A percentile compares a stretch with the other conserved stretches of the same genome.
These are phyloP conservation scores for Myopa tessellatipennis DNA, from an alignment of 2,888 invertebrate genomes.

Conservation along the genomic window DNA sequence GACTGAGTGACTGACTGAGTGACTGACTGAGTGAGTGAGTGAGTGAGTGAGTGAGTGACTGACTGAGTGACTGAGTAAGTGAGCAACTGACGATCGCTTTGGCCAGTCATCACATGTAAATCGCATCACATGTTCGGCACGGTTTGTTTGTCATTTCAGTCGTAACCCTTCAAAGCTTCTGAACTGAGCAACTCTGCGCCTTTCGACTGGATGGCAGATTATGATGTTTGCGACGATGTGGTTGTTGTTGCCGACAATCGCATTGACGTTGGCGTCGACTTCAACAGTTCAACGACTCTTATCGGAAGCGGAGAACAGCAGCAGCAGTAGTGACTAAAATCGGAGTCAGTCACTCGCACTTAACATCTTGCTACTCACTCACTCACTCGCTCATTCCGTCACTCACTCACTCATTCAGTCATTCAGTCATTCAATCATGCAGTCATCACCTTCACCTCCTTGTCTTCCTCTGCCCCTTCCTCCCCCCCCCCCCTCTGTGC, in stretches of 20 bases:
- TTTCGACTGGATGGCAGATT: conserved; percentile 42
- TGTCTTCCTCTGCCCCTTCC: no score
- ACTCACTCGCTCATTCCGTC: background rate
- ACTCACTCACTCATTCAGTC: conserved; percentile 23
- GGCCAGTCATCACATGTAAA: background rate
- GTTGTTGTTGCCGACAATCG: conserved; percentile 49
- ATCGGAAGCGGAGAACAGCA: conserved; percentile 36
- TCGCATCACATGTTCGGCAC: background rate
- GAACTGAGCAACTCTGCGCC: background rate
- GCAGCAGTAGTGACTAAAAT: conserved; percentile 19
- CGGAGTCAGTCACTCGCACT: conserved; percentile 39
- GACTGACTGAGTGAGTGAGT: no score
- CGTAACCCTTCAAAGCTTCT: conserved; percentile 2
- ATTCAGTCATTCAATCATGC: no score
- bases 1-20: background rate
- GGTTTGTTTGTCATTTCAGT: conserved; percentile 1
- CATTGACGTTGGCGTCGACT: conserved; percentile 48
- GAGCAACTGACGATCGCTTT: background rate
- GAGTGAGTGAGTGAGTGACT: background rate
- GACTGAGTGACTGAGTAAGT: background rate
- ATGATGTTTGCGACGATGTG: conserved; percentile 41
- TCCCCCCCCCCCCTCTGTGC: no score
- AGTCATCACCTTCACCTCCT: no score
- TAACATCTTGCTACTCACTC: conserved; percentile 20
- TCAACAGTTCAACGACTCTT: conserved; percentile 64